A percentile compares a stretch with the other conserved stretches of the same genome.
phyloP scores from a whole-genome alignment of 2,888 invertebrate genomes.

The Orchesellides sinensis region DNA sequence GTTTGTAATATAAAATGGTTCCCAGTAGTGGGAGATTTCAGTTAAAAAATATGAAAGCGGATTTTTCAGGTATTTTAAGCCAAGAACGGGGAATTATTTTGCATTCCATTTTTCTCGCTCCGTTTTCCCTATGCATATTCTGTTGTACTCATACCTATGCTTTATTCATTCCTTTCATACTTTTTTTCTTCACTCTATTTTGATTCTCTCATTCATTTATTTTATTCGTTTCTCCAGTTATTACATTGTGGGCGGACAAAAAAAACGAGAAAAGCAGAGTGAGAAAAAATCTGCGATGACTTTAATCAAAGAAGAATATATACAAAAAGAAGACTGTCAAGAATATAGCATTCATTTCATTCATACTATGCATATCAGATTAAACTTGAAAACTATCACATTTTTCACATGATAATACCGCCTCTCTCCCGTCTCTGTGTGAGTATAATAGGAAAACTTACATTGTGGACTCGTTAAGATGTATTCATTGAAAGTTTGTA shows the following conservation, averaged over 20 bases:
- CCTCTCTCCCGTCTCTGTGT: no score
- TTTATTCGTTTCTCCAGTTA: not conserved
- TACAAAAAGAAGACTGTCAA: no score
- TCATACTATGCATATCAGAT: not conserved
- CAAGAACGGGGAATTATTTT: constrained; percentile 27
- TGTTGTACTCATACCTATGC: no score
- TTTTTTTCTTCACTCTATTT: no score
- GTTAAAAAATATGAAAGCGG: constrained; percentile 38
- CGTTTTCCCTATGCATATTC: not conserved
- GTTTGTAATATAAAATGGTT: no score
- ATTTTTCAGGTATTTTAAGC: constrained; percentile 52
- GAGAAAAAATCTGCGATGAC: constrained; percentile 11
- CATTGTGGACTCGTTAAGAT: no score
- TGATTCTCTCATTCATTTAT: not conserved
- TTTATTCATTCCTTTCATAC: constrained; percentile 24
- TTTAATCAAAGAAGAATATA: constrained; percentile 8
- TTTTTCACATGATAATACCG: not conserved
- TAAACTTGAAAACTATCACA: not conserved
- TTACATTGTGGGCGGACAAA: constrained; percentile 33
- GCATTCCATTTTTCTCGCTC: constrained; percentile 35
- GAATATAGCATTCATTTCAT: not conserved
- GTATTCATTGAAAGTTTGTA: no score
- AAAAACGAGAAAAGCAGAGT: not conserved
- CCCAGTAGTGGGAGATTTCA: no score
- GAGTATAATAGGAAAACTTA: no score